Base-by-base conservation (phyloP, 2,888 invertebrate species). In the Leptinotarsa juncta region DNA sequence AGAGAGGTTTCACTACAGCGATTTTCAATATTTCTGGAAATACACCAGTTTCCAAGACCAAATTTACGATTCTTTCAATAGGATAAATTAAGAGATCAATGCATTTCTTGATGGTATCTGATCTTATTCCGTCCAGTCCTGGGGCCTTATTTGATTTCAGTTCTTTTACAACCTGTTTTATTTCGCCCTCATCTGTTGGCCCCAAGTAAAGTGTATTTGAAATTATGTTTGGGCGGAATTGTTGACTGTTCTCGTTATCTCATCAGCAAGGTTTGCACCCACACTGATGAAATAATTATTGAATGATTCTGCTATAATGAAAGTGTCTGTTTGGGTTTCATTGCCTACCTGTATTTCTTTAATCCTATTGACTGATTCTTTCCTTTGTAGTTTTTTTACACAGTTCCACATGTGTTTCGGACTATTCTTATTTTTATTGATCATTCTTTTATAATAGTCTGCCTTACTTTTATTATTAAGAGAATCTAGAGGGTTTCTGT, bases 171-270 rank as follows among this genome's bases (percentile, higher is more conserved):
- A 69, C 60, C 3, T 42, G 48, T 57, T 14, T 23, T 26, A 69
- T 69, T 49, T 69, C 69, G n/a, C 15, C 15, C n/a, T 69, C 69
- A 69, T 57, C 49, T 69, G 69, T 69, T 67, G 67, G 69, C 18
- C 32, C 42, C 57, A 57, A 32, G 15, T 69, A 68, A 20, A 53
- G 12, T 68, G 68, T 55, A 68, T 68, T 68, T 20, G 20, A 20
- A 20, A 20, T 20, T 20, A 20, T 20, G 20, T 20, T 20, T 20
- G 20, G 0, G 20, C 16, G 68, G 3, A 26, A 26, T 53, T 68
- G 32, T 68, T 53, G 26, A 55, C 57, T 53, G 48, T 60, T 57
- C 16, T 60, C n/a, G 32, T 32, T 57, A 69, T 69, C 16, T 57
- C 15, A 57, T 55, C 20, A 15, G 42, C 69, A n/a, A 55, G 60